A percentile compares a stretch with the other conserved stretches of the same genome.
Conservation (phyloP, 1,140 invertebrate genomes). For the Nephila pilipes region DNA sequence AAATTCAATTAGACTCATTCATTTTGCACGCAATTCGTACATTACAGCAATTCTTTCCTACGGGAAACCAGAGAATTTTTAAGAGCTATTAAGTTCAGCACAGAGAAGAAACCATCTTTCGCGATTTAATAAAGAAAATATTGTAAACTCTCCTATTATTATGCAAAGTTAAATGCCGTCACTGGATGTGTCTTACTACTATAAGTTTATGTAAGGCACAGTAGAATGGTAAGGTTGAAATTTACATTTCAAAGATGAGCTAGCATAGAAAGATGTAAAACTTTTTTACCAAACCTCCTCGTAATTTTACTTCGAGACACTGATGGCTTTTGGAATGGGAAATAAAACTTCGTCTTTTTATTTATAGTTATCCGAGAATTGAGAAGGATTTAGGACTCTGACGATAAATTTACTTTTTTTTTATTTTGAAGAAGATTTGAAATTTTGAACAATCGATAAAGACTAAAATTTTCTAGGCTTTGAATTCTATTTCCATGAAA, state of each 20-base stretch:
- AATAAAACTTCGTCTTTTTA: neutral
- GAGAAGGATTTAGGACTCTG: neutral
- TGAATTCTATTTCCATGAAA: no score
- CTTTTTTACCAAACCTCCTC: neutral
- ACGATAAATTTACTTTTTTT: neutral
- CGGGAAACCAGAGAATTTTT: slow-evolving; percentile 35
- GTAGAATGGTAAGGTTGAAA: neutral
- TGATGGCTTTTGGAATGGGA: neutral
- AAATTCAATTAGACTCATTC: slow-evolving; percentile 51
- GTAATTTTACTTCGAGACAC: neutral
- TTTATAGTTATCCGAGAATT: neutral
- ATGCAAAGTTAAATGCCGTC: slow-evolving; percentile 15
- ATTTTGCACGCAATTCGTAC: slow-evolving; percentile 21
- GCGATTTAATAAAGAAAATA: slow-evolving; percentile 34
- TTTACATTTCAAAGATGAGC: neutral
- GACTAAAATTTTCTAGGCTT: neutral
- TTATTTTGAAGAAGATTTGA: neutral
- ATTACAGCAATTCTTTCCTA: slow-evolving; percentile 12
- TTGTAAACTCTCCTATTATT: slow-evolving; percentile 18
- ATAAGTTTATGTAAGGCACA: neutral
- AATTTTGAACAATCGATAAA: no score
- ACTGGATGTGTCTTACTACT: neutral
- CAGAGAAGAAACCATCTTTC: slow-evolving; percentile 14
- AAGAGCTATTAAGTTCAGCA: slow-evolving; percentile 28
- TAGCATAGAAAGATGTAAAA: neutral